Percentiles rank a stretch among this genome's conserved stretches.
Evolutionary conservation across 2,888 invertebrate genomes (phyloP).

Genomic region (Acanthosepion pharaonis): DNA sequence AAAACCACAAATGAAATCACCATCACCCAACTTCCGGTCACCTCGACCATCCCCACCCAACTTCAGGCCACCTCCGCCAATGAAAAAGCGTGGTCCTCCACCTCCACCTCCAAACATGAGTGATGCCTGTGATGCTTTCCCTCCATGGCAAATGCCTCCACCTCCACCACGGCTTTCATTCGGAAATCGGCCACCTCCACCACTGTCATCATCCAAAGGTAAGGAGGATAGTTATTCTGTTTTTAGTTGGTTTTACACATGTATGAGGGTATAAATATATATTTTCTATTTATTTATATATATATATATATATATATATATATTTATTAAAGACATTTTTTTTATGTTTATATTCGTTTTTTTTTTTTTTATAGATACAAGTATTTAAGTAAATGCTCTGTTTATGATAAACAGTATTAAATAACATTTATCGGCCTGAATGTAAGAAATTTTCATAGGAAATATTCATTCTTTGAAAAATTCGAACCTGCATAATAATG

Average conservation of each 20-base stretch:
- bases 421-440: too few species aligned
- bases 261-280: neutral
- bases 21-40: conserved; percentile 54
- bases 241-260: neutral
- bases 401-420: too few species aligned
- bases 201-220: conserved; percentile 35
- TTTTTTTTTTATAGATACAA: too few species aligned
- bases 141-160: conserved; percentile 54
- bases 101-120: conserved; percentile 47
- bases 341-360: too few species aligned
- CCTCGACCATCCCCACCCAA: conserved; percentile 54
- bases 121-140: neutral
- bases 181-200: conserved; percentile 48
- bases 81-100: conserved; percentile 48
- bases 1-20: conserved; percentile 53
- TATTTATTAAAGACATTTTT: too few species aligned
- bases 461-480: too few species aligned
- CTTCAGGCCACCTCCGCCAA: conserved; percentile 35
- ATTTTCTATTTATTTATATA: neutral
- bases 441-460: too few species aligned
- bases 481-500: too few species aligned
- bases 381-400: too few species aligned
- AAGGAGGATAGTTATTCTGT: neutral
- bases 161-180: conserved; percentile 54
- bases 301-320: neutral